Conservation (phyloP, 1,140 invertebrate species). For the Steinernema feltiae region DNA sequence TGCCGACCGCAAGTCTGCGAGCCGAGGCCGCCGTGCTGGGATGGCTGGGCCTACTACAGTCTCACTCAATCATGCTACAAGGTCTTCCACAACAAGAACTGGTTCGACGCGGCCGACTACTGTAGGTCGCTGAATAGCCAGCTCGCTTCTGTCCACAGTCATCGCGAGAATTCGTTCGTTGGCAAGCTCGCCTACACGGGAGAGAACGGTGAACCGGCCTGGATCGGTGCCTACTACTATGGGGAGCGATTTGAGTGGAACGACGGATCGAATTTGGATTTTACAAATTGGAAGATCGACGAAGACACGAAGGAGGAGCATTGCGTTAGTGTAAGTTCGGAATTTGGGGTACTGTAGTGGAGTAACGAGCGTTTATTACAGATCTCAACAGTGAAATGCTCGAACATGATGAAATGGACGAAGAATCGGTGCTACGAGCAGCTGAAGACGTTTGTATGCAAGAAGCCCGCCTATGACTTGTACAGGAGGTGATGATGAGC, state of each 20-base stretch:
- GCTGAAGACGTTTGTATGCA: background rate
- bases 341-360: background rate
- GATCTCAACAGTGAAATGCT: background rate
- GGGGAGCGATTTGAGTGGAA: background rate
- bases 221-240: slow-evolving; percentile 14
- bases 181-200: background rate
- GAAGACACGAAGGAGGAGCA: background rate
- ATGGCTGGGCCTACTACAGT: slow-evolving; percentile 13
- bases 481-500: background rate
- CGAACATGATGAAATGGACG: background rate
- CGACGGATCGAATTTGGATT: slow-evolving; percentile 1
- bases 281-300: background rate
- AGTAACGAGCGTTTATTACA: background rate
- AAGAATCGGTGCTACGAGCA: background rate
- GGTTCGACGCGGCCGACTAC: background rate
- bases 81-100: slow-evolving; percentile 14
- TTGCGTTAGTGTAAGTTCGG: background rate
- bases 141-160: background rate
- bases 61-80: slow-evolving; percentile 11
- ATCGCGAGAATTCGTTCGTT: background rate
- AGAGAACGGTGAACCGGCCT: background rate
- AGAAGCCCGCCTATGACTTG: background rate
- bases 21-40: background rate
- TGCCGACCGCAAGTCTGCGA: too few species aligned
- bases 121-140: background rate